Evolutionary conservation across 2,888 invertebrate genomes (phyloP).

Genomic region (Macrosoma leucophasiata): DNA sequence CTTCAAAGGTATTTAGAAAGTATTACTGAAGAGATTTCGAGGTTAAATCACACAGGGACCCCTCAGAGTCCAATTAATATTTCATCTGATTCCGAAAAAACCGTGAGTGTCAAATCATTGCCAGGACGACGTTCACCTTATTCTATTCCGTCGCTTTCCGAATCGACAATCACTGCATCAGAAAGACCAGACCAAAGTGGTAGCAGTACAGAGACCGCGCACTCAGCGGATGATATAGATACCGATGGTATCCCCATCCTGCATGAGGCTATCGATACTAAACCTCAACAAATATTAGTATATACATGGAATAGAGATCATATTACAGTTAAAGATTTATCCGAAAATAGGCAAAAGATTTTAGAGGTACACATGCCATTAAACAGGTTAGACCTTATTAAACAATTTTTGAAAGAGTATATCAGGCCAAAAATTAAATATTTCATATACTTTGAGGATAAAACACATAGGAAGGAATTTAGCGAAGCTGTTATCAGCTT

Average conservation of each 20-base stretch:
- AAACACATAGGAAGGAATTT: slow-evolving; percentile 15
- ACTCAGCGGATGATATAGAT: slow-evolving; percentile 5
- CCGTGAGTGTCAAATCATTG: too few species aligned
- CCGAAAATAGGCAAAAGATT: slow-evolving; percentile 9
- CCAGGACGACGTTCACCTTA: too few species aligned
- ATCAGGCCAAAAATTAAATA: slow-evolving; percentile 13
- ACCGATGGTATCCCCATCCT: slow-evolving; percentile 7
- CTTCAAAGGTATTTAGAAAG: too few species aligned
- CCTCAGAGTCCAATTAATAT: neutral
- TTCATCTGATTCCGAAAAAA: too few species aligned
- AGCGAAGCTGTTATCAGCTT: slow-evolving; percentile 12
- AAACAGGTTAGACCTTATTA: slow-evolving; percentile 12
- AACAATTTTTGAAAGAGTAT: slow-evolving; percentile 19
- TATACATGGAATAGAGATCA: slow-evolving; percentile 10
- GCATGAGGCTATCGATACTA: slow-evolving; percentile 17
- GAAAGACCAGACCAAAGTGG: neutral
- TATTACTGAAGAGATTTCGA: slow-evolving; percentile 1
- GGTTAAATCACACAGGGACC: too few species aligned
- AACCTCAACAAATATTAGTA: slow-evolving; percentile 22
- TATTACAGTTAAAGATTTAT: slow-evolving; percentile 11
- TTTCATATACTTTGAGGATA: slow-evolving; percentile 25
- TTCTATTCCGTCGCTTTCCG: too few species aligned
- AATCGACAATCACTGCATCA: too few species aligned
- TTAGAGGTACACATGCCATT: slow-evolving; percentile 11
- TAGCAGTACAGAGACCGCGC: neutral